Conservation (phyloP, 2,113 vertebrate species). For the Hepsetus odoe region DNA sequence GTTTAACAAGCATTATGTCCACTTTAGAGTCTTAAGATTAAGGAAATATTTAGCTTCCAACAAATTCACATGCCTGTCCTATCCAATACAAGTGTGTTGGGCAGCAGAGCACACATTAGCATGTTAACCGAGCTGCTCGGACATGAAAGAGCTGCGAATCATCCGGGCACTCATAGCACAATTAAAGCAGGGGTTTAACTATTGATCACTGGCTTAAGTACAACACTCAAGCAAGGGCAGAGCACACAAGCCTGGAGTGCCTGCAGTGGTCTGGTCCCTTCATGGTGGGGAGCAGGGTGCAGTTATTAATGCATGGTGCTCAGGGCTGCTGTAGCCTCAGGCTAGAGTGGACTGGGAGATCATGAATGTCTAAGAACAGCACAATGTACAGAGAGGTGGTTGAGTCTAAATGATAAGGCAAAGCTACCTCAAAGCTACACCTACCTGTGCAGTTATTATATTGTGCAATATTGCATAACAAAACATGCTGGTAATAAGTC, state of each 20-base stretch:
- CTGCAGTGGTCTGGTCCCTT: neutral
- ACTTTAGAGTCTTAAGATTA: neutral
- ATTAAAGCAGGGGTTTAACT: conserved; percentile 45
- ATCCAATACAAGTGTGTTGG: neutral
- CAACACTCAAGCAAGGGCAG: conserved; percentile 31
- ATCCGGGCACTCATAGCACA: neutral
- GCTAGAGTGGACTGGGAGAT: neutral
- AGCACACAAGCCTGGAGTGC: neutral
- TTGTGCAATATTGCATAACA: no score
- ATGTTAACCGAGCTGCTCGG: neutral
- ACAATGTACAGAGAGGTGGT: neutral
- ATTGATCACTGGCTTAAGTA: conserved; percentile 45
- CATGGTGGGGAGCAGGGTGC: neutral
- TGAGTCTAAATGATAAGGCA: neutral
- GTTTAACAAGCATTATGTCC: neutral
- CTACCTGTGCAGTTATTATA: no score
- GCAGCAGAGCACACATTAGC: conserved; percentile 2
- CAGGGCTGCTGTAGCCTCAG: neutral
- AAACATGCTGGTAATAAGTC: no score
- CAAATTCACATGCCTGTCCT: neutral
- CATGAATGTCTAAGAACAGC: conserved; percentile 1
- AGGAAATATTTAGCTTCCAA: neutral
- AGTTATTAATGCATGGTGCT: neutral
- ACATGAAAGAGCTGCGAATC: conserved; percentile 23
- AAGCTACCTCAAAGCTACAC: neutral